These are phyloP conservation scores for Xenops minutus DNA, from an alignment of 2,797 vertebrate genomes.

Conservation along the genomic window DNA sequence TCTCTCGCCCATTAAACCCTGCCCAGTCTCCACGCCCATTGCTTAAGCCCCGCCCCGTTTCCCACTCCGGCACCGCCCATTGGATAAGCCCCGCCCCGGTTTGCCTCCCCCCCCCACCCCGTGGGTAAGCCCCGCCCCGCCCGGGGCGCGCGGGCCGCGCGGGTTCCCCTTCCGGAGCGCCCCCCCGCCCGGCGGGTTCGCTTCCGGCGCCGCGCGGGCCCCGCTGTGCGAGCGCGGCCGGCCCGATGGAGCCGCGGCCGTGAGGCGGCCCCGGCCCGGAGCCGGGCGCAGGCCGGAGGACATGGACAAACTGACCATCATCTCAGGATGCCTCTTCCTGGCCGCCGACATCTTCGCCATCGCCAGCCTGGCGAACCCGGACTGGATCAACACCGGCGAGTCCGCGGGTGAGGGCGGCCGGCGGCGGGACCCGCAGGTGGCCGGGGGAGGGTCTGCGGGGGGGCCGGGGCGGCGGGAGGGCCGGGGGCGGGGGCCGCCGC, in stretches of 20 bases:
- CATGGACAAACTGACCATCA: conserved; percentile 97
- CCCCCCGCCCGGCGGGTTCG: conserved; percentile 4
- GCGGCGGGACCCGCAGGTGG: not conserved
- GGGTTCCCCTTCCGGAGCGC: conserved; percentile 68
- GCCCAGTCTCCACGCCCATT: no score
- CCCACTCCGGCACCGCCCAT: no score
- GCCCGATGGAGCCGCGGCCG: conserved; percentile 62
- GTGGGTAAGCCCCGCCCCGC: not conserved
- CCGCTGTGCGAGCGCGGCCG: not conserved
- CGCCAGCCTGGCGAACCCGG: conserved; percentile 92
- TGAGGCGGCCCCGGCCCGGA: conserved; percentile 65
- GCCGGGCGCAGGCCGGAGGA: conserved; percentile 74
- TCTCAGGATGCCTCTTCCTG: conserved; percentile 96
- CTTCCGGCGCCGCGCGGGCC: conserved; percentile 63
- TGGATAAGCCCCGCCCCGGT: not conserved
- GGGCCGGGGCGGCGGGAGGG: not conserved
- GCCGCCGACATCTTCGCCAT: conserved; percentile 96
- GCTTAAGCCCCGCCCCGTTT: no score
- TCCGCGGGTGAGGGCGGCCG: conserved; percentile 81
- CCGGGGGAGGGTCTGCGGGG: not conserved
- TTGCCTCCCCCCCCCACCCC: not conserved
- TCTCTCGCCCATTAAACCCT: no score
- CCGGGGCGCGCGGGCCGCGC: not conserved
- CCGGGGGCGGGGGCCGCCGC: no score
- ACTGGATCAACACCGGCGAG: conserved; percentile 96